phyloP scores from a whole-genome alignment of 2,113 vertebrate genomes.

The Melanerpes formicivorus region DNA sequence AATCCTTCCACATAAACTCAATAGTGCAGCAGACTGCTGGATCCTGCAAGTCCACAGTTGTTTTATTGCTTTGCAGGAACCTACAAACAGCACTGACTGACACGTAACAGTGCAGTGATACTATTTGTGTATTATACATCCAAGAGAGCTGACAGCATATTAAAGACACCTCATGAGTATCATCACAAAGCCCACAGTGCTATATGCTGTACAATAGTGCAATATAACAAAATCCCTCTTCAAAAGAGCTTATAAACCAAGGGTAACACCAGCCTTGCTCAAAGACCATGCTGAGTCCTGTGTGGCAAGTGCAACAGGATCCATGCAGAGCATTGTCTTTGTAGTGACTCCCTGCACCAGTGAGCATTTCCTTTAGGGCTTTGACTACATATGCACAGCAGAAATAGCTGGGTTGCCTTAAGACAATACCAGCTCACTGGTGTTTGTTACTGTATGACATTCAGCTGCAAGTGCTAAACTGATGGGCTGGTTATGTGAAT shows the following conservation, averaged over 20 bases:
- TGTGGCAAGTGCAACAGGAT: not conserved
- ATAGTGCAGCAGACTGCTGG: not conserved
- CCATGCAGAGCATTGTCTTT: not conserved
- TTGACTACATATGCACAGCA: not conserved
- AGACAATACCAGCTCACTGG: not conserved
- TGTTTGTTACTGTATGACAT: not conserved
- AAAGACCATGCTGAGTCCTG: not conserved
- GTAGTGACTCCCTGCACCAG: not conserved
- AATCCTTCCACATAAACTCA: not conserved
- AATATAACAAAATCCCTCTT: not conserved
- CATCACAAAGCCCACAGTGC: not conserved
- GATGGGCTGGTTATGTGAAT: not conserved
- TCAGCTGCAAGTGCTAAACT: not conserved
- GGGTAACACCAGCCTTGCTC: not conserved
- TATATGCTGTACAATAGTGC: not conserved
- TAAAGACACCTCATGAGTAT: not conserved
- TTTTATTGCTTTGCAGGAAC: not conserved
- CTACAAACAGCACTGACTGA: not conserved
- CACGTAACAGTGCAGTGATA: accelerated
- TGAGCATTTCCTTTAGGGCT: not conserved
- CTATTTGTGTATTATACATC: not conserved
- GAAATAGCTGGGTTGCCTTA: not conserved
- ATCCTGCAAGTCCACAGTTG: not conserved
- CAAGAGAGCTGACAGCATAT: not conserved
- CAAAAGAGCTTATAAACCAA: not conserved